Evolutionary conservation across 2,888 invertebrate genomes (phyloP).

Genomic region (Argyresthia albistria): DNA sequence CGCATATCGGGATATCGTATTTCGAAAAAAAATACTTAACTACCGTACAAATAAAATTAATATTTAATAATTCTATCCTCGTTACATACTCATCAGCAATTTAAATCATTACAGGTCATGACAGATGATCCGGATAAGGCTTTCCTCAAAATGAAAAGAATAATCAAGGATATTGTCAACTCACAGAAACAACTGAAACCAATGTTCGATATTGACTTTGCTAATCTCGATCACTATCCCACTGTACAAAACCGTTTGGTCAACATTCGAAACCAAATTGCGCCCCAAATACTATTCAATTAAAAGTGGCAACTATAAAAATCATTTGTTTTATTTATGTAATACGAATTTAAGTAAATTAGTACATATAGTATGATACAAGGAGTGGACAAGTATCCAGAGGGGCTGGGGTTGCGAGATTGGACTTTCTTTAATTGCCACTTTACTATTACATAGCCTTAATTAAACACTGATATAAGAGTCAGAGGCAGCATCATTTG

Average conservation of each 20-base stretch:
- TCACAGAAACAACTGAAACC: slow-evolving; percentile 36
- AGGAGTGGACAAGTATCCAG: slow-evolving; percentile 23
- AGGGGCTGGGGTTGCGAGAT: slow-evolving; percentile 25
- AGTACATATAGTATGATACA: slow-evolving; percentile 44
- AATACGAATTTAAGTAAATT: slow-evolving; percentile 41
- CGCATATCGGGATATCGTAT: no score
- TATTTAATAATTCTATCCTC: no score
- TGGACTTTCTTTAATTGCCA: slow-evolving; percentile 36
- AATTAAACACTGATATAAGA: slow-evolving; percentile 5
- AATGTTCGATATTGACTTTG: slow-evolving; percentile 53
- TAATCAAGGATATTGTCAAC: slow-evolving; percentile 39
- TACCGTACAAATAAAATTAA: no score
- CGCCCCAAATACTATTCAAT: slow-evolving; percentile 41
- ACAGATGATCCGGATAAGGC: slow-evolving; percentile 47
- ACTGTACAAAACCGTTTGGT: slow-evolving; percentile 30
- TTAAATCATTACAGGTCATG: slow-evolving; percentile 27
- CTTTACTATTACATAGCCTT: slow-evolving; percentile 31
- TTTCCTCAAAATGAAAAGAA: slow-evolving; percentile 36
- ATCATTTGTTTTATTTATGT: slow-evolving; percentile 15
- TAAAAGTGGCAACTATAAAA: slow-evolving; percentile 15
- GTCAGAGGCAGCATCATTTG: slow-evolving; percentile 40
- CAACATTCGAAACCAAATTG: slow-evolving; percentile 40
- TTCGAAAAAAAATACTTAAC: no score
- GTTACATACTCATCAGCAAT: no score
- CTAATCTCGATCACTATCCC: slow-evolving; percentile 29